These are phyloP conservation scores for Smittia aterrima DNA, from an alignment of 2,888 invertebrate species.

Conservation along the genomic window DNA sequence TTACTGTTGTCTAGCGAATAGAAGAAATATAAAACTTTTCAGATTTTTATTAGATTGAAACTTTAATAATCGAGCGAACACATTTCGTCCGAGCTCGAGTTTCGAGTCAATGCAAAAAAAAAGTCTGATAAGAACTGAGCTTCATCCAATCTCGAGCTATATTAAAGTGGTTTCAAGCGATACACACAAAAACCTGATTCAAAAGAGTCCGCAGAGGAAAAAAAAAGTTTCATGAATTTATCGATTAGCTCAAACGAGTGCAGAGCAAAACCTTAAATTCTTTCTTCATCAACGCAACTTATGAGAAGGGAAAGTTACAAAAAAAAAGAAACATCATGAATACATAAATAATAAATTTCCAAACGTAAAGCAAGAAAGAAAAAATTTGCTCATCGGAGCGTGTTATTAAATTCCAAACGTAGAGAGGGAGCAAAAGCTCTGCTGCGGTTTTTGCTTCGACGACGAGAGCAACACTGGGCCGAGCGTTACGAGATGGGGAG, in stretches of 20 bases:
- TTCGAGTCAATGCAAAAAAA: no score
- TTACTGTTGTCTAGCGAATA: no score
- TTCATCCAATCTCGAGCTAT: not conserved
- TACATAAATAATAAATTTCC: slow-evolving; percentile 31
- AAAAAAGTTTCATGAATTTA: not conserved
- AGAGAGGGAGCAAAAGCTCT: not conserved
- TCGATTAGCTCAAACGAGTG: not conserved
- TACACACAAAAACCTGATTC: not conserved
- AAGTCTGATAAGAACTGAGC: no score
- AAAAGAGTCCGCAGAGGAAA: no score
- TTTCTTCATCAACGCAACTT: not conserved
- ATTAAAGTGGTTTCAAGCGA: not conserved
- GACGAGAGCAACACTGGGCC: not conserved
- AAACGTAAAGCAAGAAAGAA: not conserved
- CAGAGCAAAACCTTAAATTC: not conserved
- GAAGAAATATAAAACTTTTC: no score
- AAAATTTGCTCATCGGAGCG: slow-evolving; percentile 2
- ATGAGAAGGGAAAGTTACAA: not conserved
- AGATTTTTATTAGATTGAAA: no score
- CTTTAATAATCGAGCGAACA: no score
- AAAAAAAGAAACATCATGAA: slow-evolving; percentile 15
- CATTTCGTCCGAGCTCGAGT: no score
- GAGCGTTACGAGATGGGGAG: not conserved
- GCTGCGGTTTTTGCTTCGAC: not conserved
- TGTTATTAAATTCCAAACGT: slow-evolving; percentile 29